Evolutionary conservation across 2,113 vertebrate genomes (phyloP), one percentile per base, ranked within the genome.

Genomic region (Passer montanus): DNA sequence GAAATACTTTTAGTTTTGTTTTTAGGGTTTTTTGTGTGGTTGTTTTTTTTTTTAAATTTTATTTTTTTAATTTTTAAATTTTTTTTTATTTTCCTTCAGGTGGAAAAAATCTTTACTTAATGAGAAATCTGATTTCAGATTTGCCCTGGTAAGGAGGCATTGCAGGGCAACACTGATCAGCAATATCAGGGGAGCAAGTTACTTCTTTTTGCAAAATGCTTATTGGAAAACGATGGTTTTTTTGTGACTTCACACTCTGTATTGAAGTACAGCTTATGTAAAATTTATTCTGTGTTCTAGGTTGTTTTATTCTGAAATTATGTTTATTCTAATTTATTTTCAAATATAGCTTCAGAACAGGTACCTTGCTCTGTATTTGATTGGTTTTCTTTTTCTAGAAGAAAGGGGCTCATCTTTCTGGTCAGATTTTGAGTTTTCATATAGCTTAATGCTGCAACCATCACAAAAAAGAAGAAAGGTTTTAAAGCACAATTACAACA

Each of bases 231-330:
- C 4, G 22, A 30, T 50, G 33, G 56, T 28, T 58, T 33, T 44
- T 21, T 35, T 30, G 41, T 67, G 7, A 15, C 41, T 81, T 90
- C 59, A n/a, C 6, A 46, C 7, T 72, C 11, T 39, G 5, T 69
- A 70, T 33, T 90, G 55, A 90, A 56, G 41, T 69, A 81, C 33
- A 73, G 12, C 5, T 81, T 75, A 41, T 72, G 19, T 17, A 81
- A 72, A 49, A 55, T 41, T 72, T 72, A 49, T 41, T 92, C 28
- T 67, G 19, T 67, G 15, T 7, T 52, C 13, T 18, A 50, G 20
- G 2, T 33, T 9, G 1, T 22, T 3, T 7, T 72, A 75, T 7
- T 69, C 15, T 4, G 1, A 9, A 21, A 33, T 66, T 18, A 4
- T 78, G 49, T 63, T 89, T 77, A 8, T 74, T 52, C 56, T 84